Base-by-base conservation (phyloP, 2,888 invertebrate species). In the Gibbula magus region DNA sequence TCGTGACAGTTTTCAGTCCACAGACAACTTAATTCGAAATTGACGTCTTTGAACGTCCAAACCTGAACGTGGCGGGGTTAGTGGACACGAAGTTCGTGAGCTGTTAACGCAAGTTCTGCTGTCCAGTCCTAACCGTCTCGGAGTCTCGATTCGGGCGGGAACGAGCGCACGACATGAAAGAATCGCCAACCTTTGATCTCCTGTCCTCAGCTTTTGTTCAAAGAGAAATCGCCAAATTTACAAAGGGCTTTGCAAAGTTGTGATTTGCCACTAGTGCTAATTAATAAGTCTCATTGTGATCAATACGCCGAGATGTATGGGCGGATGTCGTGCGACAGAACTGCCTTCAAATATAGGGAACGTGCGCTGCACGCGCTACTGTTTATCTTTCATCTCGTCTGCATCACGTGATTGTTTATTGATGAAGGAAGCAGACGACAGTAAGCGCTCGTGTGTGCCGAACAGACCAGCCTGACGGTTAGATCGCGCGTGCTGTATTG, bases 171-270 rank as follows among this genome's bases (percentile, higher is more conserved):
- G 51, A 74, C 45, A 74, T 74, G 74, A 74, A 74, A 74, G 74
- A 51, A 51, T n/a, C 25, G n/a, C 52, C 29, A 51, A 51, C 51
- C 74, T 79, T 66, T 79, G 74, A 61, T 54, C 66, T 39, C 53
- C 53, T 22, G 75, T 54, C 61, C 45, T 73, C 39, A 45, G 53
- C 67, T 52, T 54, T 25, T 29, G 61, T 39, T 76, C 79, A 61
- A 76, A 76, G 61, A 61, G 51, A 76, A 76, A 76, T 61, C 76
- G 51, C 56, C 56, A 76, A 76, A 76, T 76, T 76, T 76, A 76
- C 74, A 74, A 74, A 74, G 74, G 51, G 51, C 74, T 74, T 39
- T 74, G 51, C 51, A 74, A 74, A 74, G 74, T 51, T 51, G 74
- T 51, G 74, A 74, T 74, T 74, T 74, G 51, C 51, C 51, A 51